phyloP scores from a whole-genome alignment of 2,113 vertebrate genomes.

The Actenoides hombroni region DNA sequence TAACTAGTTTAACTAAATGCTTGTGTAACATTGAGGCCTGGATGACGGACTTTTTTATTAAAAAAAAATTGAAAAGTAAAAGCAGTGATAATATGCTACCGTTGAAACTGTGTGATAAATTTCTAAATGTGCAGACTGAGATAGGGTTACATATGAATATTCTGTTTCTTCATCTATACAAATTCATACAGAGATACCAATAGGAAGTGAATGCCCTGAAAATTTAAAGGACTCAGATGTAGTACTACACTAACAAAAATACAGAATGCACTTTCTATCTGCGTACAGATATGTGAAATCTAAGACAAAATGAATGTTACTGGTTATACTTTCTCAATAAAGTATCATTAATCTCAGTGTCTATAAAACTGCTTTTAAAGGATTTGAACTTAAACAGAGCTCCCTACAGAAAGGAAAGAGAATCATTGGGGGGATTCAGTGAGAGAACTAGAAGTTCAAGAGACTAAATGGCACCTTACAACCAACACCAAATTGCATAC shows the following conservation, averaged over 20 bases:
- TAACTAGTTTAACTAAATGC: constrained; percentile 21
- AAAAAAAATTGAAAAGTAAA: not conserved
- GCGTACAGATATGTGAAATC: not conserved
- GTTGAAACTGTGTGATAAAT: not conserved
- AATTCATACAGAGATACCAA: not conserved
- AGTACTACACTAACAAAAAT: not conserved
- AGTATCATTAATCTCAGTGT: not conserved
- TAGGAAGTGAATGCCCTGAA: not conserved
- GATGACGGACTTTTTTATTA: not conserved
- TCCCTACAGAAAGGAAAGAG: not conserved
- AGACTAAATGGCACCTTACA: not conserved
- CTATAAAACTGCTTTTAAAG: not conserved
- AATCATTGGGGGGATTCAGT: not conserved
- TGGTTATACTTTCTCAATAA: not conserved
- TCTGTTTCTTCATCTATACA: not conserved
- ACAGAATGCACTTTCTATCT: not conserved
- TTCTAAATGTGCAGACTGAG: not conserved
- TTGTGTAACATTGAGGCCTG: not conserved
- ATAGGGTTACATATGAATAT: not conserved
- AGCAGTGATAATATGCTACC: not conserved
- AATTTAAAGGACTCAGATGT: not conserved
- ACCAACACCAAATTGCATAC: not conserved
- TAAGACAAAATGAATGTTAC: not conserved
- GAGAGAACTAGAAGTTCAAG: not conserved
- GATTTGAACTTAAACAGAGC: not conserved